Evolutionary conservation across 2,888 invertebrate species (phyloP), one percentile per base, ranked within the genome.

Genomic region (Orthosia cruda): DNA sequence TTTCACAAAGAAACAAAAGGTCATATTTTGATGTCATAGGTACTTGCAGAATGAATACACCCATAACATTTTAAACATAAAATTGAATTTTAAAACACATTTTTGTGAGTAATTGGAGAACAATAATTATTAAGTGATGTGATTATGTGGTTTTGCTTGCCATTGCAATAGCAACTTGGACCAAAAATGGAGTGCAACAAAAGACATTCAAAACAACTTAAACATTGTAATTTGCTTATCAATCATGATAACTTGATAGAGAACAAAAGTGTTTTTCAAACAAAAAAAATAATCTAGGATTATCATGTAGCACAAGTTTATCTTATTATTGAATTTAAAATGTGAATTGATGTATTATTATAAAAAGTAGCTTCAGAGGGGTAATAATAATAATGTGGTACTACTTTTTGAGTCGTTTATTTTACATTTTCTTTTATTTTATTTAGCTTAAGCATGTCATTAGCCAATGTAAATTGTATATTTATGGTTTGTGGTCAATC

Each of bases 301-400:
- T 58, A 73, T 62, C 11, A 13, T 1, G 11, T 20, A 61, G 67
- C 81, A 71, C 81, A 83, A 81, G 32, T 74, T 70, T 61, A 55
- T 67, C 52, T 47, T 61, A 61, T 47, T 62, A 65, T 57, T 80
- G 12, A 55, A 40, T 52, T 32, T 11, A 52, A 61, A 45, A 61
- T 63, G 58, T 55, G 45, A 62, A 45, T 47, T 49, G 45, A 18
- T 65, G 2, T 65, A 20, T 13, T 23, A 40, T 47, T 55, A 55
- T 50, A 20, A 63, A 62, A 61, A 66, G 49, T 52, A 26, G 45
- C 40, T 59, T 55, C 13, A 54, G 4, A 57, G 59, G n/a, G n/a
- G n/a, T n/a, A n/a, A n/a, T 16, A 3, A 12, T 50, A 9, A 23
- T 18, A 77, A 55, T 11, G 13, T 70, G 23, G 47, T 20, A 26